Evolutionary conservation across 2,113 vertebrate species (phyloP).

Genomic region (Glaucidium brasilianum): DNA sequence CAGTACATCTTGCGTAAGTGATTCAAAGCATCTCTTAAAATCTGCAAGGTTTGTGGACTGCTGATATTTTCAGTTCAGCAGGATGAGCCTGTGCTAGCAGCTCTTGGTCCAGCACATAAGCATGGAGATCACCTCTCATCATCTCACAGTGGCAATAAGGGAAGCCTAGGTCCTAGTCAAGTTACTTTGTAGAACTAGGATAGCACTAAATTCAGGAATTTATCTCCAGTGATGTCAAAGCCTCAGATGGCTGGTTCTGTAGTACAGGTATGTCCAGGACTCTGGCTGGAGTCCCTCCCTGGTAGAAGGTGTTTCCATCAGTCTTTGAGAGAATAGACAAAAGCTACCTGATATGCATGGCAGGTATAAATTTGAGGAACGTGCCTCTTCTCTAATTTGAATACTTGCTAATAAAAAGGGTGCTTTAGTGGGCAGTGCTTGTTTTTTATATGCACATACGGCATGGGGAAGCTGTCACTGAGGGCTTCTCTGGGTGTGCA

Average conservation of each 20-base stretch:
- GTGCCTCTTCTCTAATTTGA: neutral
- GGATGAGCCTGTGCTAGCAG: neutral
- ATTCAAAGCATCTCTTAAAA: neutral
- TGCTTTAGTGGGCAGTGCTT: neutral
- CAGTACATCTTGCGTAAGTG: neutral
- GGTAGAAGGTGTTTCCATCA: neutral
- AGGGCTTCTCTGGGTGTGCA: neutral
- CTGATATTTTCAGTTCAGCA: neutral
- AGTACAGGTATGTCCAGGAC: neutral
- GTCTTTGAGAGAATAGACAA: neutral
- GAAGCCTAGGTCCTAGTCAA: neutral
- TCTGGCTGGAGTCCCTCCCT: neutral
- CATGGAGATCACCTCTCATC: neutral
- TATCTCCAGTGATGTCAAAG: neutral
- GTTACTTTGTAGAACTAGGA: neutral
- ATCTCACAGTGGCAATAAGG: neutral
- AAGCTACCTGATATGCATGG: neutral
- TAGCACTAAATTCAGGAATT: neutral
- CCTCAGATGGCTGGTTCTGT: neutral
- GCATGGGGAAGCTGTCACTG: neutral
- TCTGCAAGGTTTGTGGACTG: neutral
- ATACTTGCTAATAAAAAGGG: neutral
- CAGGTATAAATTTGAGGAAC: neutral
- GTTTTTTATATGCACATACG: fast-evolving
- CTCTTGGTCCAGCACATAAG: neutral